Conservation (phyloP, 2,113 vertebrate genomes). For the Eurypyga helias region DNA sequence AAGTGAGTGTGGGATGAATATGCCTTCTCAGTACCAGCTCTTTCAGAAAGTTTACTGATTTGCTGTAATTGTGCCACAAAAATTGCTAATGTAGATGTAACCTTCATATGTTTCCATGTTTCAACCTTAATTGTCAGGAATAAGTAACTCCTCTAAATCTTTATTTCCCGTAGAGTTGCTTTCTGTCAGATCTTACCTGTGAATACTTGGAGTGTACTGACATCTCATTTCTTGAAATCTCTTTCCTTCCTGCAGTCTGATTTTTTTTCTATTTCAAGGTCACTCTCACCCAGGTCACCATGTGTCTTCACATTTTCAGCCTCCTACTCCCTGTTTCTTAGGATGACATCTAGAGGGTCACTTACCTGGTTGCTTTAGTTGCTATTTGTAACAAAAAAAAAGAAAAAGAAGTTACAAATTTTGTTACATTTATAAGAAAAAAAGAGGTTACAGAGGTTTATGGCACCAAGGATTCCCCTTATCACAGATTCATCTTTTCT, state of each 20-base stretch:
- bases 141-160: not conserved
- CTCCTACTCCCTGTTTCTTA: fast-evolving
- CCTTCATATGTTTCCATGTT: not conserved
- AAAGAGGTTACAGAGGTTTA: not conserved
- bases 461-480: not conserved
- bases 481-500: not conserved
- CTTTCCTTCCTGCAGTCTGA: not conserved
- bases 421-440: not conserved
- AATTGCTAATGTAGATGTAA: not conserved
- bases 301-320: not conserved
- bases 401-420: not conserved
- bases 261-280: not conserved
- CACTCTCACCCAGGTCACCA: not conserved
- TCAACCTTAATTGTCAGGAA: not conserved
- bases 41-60: not conserved
- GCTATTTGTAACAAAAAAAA: not conserved
- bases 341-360: fast-evolving
- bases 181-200: not conserved
- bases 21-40: not conserved
- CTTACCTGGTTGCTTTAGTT: not conserved
- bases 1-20: not conserved
- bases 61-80: not conserved
- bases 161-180: not conserved
- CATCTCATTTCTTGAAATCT: not conserved
- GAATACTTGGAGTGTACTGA: not conserved